phyloP scores from a whole-genome alignment of 2,888 invertebrate genomes.

The Pristionchus mayeri region DNA sequence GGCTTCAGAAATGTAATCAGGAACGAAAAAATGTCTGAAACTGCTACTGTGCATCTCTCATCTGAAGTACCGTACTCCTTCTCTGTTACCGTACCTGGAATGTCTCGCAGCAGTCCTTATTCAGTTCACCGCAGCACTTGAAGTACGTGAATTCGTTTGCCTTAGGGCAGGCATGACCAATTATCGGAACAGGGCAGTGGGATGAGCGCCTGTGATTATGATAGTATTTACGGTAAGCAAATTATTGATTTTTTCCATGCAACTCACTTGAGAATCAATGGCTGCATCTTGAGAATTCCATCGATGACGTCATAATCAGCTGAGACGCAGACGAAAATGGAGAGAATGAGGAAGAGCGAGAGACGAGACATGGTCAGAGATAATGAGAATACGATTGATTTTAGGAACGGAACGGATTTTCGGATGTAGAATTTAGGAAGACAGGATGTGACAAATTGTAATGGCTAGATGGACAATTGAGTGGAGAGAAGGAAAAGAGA shows the following conservation, averaged over 20 bases:
- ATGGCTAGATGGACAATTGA: too few relatives aligned
- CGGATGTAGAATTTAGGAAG: too few relatives aligned
- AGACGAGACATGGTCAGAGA: conserved; percentile 53
- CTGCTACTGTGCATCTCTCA: too few relatives aligned
- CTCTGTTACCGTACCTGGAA: conserved; percentile 52
- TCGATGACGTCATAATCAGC: conserved; percentile 51
- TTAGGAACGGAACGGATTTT: too few relatives aligned
- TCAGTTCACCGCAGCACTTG: conserved; percentile 52
- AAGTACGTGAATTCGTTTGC: conserved; percentile 52
- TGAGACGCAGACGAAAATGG: conserved; percentile 41
- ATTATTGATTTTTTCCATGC: too few relatives aligned
- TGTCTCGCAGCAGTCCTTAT: conserved; percentile 50
- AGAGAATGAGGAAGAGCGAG: conserved; percentile 42
- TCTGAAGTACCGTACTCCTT: too few relatives aligned
- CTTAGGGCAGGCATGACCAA: conserved; percentile 52
- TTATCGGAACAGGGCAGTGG: conserved; percentile 50
- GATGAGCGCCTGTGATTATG: conserved; percentile 50
- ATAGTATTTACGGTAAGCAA: not conserved
- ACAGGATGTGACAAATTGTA: too few relatives aligned
- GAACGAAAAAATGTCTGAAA: too few relatives aligned
- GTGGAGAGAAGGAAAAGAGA: too few relatives aligned
- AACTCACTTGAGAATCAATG: conserved; percentile 52
- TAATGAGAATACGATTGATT: too few relatives aligned
- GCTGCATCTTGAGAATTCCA: conserved; percentile 52
- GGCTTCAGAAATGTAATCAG: too few relatives aligned